A percentile compares a stretch with the other conserved stretches of the same genome.
These are phyloP conservation scores for Laterallus jamaicensis DNA, from an alignment of 2,113 vertebrate species.

Conservation along the genomic window DNA sequence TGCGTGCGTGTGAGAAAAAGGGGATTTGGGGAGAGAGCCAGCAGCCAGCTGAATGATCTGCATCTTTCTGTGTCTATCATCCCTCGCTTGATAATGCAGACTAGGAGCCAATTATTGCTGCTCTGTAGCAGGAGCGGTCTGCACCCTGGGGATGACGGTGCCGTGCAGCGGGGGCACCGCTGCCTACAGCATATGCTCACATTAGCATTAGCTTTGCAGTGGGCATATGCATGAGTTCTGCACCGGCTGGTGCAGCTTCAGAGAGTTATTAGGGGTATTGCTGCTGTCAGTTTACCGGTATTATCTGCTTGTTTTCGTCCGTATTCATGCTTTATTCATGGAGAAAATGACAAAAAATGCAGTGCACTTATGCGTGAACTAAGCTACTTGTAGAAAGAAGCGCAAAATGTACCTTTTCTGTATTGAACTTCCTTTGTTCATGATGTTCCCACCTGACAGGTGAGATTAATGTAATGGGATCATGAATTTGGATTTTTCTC, in stretches of 20 bases:
- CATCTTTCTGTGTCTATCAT: background rate
- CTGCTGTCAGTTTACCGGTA: background rate
- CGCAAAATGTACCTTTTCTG: background rate
- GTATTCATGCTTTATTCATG: background rate
- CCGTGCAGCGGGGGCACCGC: background rate
- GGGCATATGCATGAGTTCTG: background rate
- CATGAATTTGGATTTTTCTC: background rate
- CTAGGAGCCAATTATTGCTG: background rate
- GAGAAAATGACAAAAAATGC: background rate
- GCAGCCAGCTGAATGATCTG: background rate
- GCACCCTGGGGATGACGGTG: background rate
- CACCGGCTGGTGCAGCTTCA: accelerated
- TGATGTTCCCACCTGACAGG: background rate
- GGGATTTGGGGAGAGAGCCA: background rate
- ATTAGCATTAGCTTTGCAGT: background rate
- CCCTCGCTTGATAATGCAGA: background rate
- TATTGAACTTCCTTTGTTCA: background rate
- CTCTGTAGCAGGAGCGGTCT: background rate
- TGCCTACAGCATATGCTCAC: background rate
- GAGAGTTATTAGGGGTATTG: background rate
- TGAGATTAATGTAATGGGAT: background rate
- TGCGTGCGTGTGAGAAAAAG: slow-evolving; percentile 23
- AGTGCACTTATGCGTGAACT: background rate
- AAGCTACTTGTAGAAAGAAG: background rate
- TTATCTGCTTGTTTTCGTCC: background rate